Percentiles rank a stretch among this genome's conserved stretches.
These are phyloP conservation scores for Habrosyne pyritoides DNA, from an alignment of 2,888 invertebrate species.

Conservation along the genomic window DNA sequence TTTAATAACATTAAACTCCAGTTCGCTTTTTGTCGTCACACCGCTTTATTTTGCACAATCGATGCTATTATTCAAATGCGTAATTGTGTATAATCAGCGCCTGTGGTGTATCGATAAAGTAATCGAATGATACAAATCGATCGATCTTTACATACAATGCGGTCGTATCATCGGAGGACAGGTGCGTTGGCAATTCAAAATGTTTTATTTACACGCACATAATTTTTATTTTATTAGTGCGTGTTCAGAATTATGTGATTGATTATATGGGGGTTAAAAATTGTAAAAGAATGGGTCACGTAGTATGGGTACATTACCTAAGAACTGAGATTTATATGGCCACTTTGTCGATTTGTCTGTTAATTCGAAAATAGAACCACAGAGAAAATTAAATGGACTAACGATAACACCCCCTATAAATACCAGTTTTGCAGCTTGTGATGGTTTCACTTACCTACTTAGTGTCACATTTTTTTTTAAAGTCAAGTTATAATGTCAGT, in stretches of 20 bases:
- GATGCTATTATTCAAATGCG: conserved; percentile 47
- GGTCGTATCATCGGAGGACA: not conserved
- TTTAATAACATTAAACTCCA: conserved; percentile 45
- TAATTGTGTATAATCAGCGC: conserved; percentile 8
- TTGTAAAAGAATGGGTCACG: too few relatives aligned
- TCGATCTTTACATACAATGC: conserved; percentile 3
- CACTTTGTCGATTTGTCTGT: too few relatives aligned
- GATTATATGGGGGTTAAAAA: too few relatives aligned
- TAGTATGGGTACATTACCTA: too few relatives aligned
- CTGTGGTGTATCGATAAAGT: conserved; percentile 10
- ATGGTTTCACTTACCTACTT: too few relatives aligned
- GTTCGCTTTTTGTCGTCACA: conserved; percentile 32
- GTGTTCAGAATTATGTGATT: not conserved
- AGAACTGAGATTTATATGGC: too few relatives aligned
- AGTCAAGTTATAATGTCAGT: too few relatives aligned
- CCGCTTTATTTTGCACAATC: conserved; percentile 44
- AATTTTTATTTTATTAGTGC: not conserved
- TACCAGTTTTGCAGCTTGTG: too few relatives aligned
- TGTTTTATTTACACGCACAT: not conserved
- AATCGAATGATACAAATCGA: conserved; percentile 14
- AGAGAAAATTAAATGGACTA: too few relatives aligned
- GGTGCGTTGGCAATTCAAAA: not conserved
- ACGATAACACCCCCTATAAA: too few relatives aligned
- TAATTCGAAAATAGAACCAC: too few relatives aligned
- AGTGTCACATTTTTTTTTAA: too few relatives aligned